Evolutionary conservation across 2,888 invertebrate genomes (phyloP).

Genomic region (Hyppa rectilinea): DNA sequence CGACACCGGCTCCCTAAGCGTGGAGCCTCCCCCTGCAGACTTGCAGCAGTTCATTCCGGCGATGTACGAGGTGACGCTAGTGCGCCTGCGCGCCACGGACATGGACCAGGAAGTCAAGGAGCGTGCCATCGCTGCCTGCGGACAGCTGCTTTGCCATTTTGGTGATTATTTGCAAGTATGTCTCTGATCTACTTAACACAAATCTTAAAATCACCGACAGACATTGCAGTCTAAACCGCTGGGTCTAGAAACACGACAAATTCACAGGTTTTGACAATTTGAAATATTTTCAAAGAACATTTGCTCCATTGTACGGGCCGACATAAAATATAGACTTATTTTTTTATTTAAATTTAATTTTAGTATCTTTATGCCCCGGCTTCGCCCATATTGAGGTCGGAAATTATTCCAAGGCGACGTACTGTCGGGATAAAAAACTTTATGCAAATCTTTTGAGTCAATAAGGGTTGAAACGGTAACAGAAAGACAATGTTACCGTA

Average conservation of each 20-base stretch:
- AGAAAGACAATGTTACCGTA: too few species aligned
- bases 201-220: background rate
- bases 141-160: conserved; percentile 97
- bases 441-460: too few species aligned
- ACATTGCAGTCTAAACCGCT: background rate
- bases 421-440: too few species aligned
- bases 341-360: too few species aligned
- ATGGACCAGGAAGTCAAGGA: conserved; percentile 99
- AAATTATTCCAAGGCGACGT: too few species aligned
- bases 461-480: too few species aligned
- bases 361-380: too few species aligned
- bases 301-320: too few species aligned
- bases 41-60: conserved; percentile 94
- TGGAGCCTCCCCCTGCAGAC: conserved; percentile 92
- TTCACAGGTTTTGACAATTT: too few species aligned
- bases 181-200: conserved; percentile 13
- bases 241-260: background rate
- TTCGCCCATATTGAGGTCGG: too few species aligned
- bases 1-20: conserved; percentile 65
- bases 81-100: conserved; percentile 97
- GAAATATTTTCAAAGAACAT: too few species aligned
- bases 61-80: conserved; percentile 96
- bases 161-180: conserved; percentile 94
- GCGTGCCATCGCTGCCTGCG: conserved; percentile 98
- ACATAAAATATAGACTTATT: too few species aligned